These are phyloP conservation scores for Mesaphorura yosii DNA, from an alignment of 1,140 invertebrate species.

Conservation along the genomic window DNA sequence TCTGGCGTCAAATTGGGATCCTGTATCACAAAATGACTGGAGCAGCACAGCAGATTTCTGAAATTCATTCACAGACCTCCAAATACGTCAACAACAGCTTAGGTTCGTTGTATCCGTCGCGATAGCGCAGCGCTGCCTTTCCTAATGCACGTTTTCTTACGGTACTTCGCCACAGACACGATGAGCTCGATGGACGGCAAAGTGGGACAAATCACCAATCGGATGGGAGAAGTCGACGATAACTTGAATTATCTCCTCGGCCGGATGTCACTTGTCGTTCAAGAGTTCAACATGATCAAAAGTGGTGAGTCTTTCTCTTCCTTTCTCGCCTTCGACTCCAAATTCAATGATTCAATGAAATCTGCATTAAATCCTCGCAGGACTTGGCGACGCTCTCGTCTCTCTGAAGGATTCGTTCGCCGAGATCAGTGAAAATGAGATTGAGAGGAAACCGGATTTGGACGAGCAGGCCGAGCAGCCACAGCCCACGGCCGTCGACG, in stretches of 20 bases:
- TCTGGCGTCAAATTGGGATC: conserved; percentile 75
- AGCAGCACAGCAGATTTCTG: conserved; percentile 57
- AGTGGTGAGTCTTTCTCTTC: too few relatives aligned
- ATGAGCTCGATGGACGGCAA: conserved; percentile 69
- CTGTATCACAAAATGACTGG: conserved; percentile 72
- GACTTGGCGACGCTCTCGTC: conserved; percentile 28
- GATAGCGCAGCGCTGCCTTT: too few relatives aligned
- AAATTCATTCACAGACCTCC: conserved; percentile 64
- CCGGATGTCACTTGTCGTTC: conserved; percentile 62
- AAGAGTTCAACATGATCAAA: conserved; percentile 76
- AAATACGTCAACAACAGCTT: conserved; percentile 70
- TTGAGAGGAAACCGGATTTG: conserved; percentile 7
- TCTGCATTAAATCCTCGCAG: conserved; percentile 6
- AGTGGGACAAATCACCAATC: conserved; percentile 53
- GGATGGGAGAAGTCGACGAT: conserved; percentile 66
- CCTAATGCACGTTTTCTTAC: too few relatives aligned
- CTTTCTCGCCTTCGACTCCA: conserved; percentile 11
- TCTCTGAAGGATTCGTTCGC: conserved; percentile 17
- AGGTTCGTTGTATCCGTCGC: too few relatives aligned
- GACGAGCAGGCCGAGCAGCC: too few relatives aligned
- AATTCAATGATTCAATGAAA: too few relatives aligned
- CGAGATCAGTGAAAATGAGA: not conserved
- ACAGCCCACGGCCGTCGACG: too few relatives aligned
- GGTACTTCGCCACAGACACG: too few relatives aligned
- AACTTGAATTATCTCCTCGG: conserved; percentile 77